Evolutionary conservation across 2,797 vertebrate genomes (phyloP).

Genomic region (Cossypha heuglini): DNA sequence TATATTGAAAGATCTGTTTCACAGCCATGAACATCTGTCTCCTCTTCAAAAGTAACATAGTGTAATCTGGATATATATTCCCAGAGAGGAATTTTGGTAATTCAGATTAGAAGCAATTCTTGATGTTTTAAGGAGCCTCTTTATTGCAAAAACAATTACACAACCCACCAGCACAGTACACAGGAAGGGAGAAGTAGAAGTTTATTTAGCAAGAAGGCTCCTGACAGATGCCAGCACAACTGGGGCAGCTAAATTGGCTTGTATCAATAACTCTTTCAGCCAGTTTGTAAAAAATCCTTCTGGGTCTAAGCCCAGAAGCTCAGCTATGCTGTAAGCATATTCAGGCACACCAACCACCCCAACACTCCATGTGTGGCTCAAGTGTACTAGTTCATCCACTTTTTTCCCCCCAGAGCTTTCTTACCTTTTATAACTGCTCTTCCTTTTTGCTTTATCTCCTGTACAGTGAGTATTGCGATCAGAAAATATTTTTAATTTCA

Average conservation of each 20-base stretch:
- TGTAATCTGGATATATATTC: constrained; percentile 74
- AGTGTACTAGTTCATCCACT: neutral
- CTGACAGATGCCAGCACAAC: constrained; percentile 51
- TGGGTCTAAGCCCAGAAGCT: neutral
- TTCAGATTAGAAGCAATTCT: constrained; percentile 74
- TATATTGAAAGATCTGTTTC: constrained; percentile 67
- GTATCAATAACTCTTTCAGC: constrained; percentile 49
- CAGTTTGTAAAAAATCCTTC: constrained; percentile 35
- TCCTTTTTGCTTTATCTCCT: neutral
- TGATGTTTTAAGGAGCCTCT: constrained; percentile 62
- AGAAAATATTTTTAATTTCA: neutral
- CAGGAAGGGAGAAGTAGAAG: constrained; percentile 45
- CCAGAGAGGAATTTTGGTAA: constrained; percentile 67
- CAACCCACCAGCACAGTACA: constrained; percentile 32
- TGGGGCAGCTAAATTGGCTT: constrained; percentile 51
- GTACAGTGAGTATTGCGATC: neutral
- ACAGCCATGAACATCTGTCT: constrained; percentile 70
- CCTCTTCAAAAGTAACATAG: constrained; percentile 60
- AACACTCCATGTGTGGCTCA: neutral
- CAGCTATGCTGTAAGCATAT: neutral
- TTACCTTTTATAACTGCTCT: neutral
- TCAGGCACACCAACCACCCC: neutral
- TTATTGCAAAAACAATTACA: constrained; percentile 69
- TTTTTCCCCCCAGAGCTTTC: neutral
- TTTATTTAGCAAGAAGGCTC: constrained; percentile 54